Percentiles rank a stretch among this genome's conserved stretches.
Conservation (phyloP, 2,113 vertebrate genomes). For the Phyllostomus discolor region DNA sequence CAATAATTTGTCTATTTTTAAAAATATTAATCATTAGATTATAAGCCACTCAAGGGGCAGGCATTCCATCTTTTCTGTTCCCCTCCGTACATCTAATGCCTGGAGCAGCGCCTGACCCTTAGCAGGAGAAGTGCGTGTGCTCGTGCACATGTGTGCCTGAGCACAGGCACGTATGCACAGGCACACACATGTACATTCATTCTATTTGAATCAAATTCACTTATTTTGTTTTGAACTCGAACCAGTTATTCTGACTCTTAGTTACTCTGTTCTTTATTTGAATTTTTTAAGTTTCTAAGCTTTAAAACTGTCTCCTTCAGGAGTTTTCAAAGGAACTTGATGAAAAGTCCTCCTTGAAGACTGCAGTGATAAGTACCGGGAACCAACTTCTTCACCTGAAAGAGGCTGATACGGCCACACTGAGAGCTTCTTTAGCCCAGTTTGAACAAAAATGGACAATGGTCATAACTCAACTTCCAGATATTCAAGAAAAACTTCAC, state of each 20-base stretch:
- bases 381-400: constrained; percentile 84
- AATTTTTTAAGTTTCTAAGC: neutral
- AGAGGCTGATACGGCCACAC: constrained; percentile 78
- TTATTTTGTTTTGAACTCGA: neutral
- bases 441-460: constrained; percentile 87
- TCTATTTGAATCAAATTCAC: neutral
- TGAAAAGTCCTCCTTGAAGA: constrained; percentile 84
- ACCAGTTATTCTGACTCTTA: neutral
- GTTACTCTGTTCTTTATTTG: neutral
- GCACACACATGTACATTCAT: neutral
- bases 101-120: neutral
- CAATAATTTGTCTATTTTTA: neutral
- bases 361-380: constrained; percentile 81
- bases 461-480: constrained; percentile 80
- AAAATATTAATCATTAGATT: neutral
- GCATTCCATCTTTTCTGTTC: neutral
- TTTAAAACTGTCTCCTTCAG: constrained; percentile 68
- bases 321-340: constrained; percentile 87
- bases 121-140: neutral
- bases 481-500: constrained; percentile 86
- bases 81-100: neutral
- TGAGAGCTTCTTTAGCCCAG: constrained; percentile 81
- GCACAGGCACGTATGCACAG: rapidly evolving
- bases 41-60: neutral
- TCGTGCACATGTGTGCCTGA: rapidly evolving